Evolutionary conservation across 2,888 invertebrate genomes (phyloP).

Genomic region (Machimus atricapillus): DNA sequence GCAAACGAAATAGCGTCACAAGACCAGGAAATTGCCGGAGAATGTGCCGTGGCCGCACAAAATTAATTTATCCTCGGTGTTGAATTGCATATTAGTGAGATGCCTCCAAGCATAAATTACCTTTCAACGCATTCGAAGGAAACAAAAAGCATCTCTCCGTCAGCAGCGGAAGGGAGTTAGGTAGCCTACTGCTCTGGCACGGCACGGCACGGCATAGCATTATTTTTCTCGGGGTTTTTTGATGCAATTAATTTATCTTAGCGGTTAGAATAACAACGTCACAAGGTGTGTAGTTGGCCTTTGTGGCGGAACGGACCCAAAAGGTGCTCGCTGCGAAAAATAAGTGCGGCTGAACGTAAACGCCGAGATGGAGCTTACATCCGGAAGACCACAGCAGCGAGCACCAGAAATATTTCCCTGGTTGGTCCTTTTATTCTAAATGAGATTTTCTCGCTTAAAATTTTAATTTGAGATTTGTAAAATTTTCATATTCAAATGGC

Average conservation of each 20-base stretch:
- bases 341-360: conserved; percentile 19
- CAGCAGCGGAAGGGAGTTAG: not conserved
- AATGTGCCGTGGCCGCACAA: not conserved
- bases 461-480: conserved; percentile 40
- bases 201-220: not conserved
- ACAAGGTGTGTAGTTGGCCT: conserved; percentile 20
- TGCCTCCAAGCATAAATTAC: conserved; percentile 34
- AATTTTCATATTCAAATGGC: conserved; percentile 40
- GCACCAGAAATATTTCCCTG: conserved; percentile 20
- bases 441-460: conserved; percentile 41
- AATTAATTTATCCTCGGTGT: not conserved
- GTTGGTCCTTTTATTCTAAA: conserved; percentile 37
- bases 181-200: not conserved
- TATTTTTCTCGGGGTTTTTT: not conserved
- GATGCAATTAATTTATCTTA: conserved; percentile 40
- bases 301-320: conserved; percentile 1
- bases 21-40: not conserved
- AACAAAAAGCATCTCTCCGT: not conserved
- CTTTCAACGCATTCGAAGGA: conserved; percentile 20
- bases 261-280: conserved; percentile 24
- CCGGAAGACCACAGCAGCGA: conserved; percentile 30
- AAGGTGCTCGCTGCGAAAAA: conserved; percentile 18
- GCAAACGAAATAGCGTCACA: not conserved
- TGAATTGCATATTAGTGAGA: conserved; percentile 29
- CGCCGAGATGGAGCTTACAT: conserved; percentile 14